phyloP scores from a whole-genome alignment of 2,113 vertebrate genomes.

The Lophotis ruficrista region DNA sequence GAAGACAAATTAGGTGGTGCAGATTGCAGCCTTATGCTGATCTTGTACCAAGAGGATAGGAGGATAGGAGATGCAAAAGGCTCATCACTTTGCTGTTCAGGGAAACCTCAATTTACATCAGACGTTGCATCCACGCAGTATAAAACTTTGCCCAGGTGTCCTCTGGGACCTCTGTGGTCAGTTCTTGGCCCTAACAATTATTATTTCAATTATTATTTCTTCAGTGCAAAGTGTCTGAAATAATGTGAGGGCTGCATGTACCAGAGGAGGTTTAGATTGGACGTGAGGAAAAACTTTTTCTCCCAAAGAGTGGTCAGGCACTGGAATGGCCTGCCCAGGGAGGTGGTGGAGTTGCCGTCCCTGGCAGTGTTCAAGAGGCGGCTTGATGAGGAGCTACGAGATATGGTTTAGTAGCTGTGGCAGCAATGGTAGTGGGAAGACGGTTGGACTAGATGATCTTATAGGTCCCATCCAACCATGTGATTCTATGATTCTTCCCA shows the following conservation, averaged over 20 bases:
- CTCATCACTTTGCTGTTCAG: accelerated
- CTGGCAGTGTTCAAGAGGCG: no score
- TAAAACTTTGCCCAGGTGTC: neutral
- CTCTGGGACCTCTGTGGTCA: neutral
- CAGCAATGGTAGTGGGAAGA: no score
- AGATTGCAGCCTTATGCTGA: neutral
- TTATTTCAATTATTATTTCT: neutral
- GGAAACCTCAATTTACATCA: neutral
- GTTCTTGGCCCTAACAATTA: neutral
- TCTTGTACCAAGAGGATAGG: neutral
- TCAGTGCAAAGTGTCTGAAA: neutral
- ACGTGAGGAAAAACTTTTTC: no score
- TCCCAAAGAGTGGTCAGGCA: no score
- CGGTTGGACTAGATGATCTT: no score
- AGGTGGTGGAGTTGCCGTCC: no score
- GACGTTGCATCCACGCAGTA: neutral
- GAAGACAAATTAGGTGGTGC: neutral
- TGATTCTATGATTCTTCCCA: neutral
- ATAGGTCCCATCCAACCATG: no score
- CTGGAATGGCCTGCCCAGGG: no score
- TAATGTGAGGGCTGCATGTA: neutral
- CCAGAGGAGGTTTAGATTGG: no score
- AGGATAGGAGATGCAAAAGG: neutral
- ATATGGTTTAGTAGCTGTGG: no score
- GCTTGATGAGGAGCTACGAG: no score